Percentiles rank a stretch among this genome's conserved stretches.
Conservation (phyloP, 2,888 invertebrate genomes). For the Ceraclea dissimilis region DNA sequence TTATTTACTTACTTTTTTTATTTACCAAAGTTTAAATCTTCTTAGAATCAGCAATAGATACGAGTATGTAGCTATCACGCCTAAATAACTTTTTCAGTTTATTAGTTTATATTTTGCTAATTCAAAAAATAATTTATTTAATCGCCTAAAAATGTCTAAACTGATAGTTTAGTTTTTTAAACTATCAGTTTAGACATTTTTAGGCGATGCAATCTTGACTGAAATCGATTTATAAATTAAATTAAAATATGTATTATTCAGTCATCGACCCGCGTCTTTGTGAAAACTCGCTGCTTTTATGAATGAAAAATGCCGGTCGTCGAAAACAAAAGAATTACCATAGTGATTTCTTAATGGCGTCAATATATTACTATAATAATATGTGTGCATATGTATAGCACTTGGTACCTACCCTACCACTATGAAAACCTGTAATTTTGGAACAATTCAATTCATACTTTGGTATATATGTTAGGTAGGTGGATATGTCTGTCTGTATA, state of each 20-base stretch:
- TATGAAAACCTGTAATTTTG: slow-evolving; percentile 14
- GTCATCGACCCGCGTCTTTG: background rate
- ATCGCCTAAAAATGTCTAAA: too few species aligned
- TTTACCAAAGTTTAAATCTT: too few species aligned
- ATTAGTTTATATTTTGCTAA: too few species aligned
- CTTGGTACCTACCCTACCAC: background rate
- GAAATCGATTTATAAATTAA: too few species aligned
- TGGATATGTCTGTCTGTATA: background rate
- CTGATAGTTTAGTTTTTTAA: too few species aligned
- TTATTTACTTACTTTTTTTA: too few species aligned
- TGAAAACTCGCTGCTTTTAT: background rate
- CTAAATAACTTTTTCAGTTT: too few species aligned
- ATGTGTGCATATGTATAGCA: background rate
- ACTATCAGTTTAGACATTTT: too few species aligned
- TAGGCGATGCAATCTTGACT: too few species aligned
- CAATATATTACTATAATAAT: background rate
- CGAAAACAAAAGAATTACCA: slow-evolving; percentile 15
- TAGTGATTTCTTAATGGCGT: background rate
- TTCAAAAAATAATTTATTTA: too few species aligned
- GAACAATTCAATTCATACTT: slow-evolving; percentile 14
- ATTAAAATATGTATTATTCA: background rate
- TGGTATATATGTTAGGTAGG: background rate
- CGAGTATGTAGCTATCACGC: too few species aligned
- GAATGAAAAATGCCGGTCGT: slow-evolving; percentile 14
- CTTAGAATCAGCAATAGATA: too few species aligned